Base-by-base conservation (phyloP, 2,888 invertebrate genomes). In the Lingula anatina region DNA sequence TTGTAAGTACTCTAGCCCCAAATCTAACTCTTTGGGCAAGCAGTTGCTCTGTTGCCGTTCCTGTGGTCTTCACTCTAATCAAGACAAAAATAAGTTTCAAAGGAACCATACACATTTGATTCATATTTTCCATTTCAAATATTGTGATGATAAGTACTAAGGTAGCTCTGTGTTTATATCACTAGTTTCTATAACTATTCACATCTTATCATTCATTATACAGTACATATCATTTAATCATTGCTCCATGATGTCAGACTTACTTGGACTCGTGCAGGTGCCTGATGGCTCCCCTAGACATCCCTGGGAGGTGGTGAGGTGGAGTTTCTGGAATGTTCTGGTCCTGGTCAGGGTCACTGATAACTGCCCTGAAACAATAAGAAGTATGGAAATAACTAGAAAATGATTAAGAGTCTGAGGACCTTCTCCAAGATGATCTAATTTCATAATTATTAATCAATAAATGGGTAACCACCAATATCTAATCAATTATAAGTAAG, bases 291-390 rank as follows among this genome's bases (percentile, higher is more conserved):
- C 71, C 73, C 35, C 70, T 53, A 21, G 41, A 56, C 63, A 53
- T 59, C 42, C 55, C 66, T 35, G 44, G 61, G 42, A 28, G 50
- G 49, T 64, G 54, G 2, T 23, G 9, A 20, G 57, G 46, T 20
- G 36, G 20, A 18, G 27, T 46, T 24, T 52, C 58, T 15, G 57
- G 49, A 4, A 57, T 52, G n/a, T n/a, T n/a, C 2, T 53, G 42
- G 49, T 71, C 61, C 57, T 73, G 73, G 35, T 67, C 68, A 43
- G 73, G 73, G 26, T 72, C 72, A 65, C 73, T 70, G 38, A 73
- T 68, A 0, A 71, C 70, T 28, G 68, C 66, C 42, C 71, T 72
- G 54, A 1, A 58, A 56, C 2, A 4, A 20, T 26, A 21, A 7
- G 46, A 45, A n/a, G 20, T n/a, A n/a, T n/a, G n/a, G n/a, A n/a